Evolutionary conservation across 2,113 vertebrate genomes (phyloP).

Genomic region (Eulemur rufifrons): DNA sequence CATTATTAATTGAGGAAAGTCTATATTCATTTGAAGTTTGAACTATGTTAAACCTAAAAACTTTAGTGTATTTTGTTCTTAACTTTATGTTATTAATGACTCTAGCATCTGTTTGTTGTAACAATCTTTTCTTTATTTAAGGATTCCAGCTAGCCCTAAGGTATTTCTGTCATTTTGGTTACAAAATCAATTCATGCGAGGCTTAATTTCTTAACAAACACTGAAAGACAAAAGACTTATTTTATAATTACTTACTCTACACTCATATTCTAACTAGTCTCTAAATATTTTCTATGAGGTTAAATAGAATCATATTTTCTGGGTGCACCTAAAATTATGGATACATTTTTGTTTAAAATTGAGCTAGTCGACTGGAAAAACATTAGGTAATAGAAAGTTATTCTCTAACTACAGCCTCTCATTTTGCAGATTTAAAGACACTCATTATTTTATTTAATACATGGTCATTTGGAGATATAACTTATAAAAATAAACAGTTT

Average conservation of each 20-base stretch:
- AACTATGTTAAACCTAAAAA: neutral
- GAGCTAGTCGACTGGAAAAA: neutral
- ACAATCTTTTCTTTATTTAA: neutral
- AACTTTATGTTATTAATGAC: neutral
- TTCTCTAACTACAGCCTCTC: neutral
- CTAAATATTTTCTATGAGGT: neutral
- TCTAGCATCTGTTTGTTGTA: neutral
- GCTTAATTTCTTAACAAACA: neutral
- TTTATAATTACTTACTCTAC: neutral
- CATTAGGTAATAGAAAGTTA: neutral
- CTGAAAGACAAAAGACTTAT: neutral
- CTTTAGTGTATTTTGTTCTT: neutral
- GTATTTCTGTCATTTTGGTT: neutral
- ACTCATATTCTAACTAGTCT: neutral
- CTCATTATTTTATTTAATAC: conserved; percentile 51
- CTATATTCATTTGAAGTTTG: neutral
- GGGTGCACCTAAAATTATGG: neutral
- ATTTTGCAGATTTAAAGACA: conserved; percentile 27
- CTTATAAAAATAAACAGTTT: conserved; percentile 10
- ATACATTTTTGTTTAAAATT: neutral
- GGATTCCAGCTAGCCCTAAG: neutral
- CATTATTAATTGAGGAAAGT: neutral
- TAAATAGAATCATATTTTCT: neutral
- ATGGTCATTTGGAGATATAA: neutral
- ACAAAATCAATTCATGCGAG: neutral